Evolutionary conservation across 2,113 vertebrate species (phyloP).

Genomic region (Gila orcuttii): DNA sequence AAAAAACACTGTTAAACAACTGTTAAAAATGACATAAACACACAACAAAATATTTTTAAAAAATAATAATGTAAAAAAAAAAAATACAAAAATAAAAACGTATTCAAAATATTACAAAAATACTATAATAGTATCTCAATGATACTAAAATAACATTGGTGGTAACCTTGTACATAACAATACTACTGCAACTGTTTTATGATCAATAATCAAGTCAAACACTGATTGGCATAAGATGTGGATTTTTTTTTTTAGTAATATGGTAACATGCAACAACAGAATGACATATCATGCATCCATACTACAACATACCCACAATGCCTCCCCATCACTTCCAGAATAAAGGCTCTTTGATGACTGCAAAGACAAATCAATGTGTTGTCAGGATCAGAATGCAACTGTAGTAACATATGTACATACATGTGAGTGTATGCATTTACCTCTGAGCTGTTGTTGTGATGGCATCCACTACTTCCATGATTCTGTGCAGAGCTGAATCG

Average conservation of each 20-base stretch:
- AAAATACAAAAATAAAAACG: not conserved
- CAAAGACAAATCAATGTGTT: constrained; percentile 36
- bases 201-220: not conserved
- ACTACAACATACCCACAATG: constrained; percentile 80
- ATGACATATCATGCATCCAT: not conserved
- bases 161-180: not conserved
- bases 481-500: constrained; percentile 94
- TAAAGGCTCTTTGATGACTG: constrained; percentile 87
- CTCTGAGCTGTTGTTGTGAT: constrained; percentile 97
- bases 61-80: constrained; percentile 15
- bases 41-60: constrained; percentile 59
- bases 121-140: not conserved
- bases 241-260: not conserved
- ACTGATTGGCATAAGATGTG: not conserved
- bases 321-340: constrained; percentile 87
- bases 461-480: constrained; percentile 92
- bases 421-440: constrained; percentile 63
- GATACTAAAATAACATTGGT: not conserved
- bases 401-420: not conserved
- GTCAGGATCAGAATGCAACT: not conserved
- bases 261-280: not conserved
- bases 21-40: too few relatives aligned
- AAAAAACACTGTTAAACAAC: too few relatives aligned
- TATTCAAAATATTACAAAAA: too few relatives aligned
- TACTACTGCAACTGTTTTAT: not conserved